Evolutionary conservation across 2,888 invertebrate genomes (phyloP).

Genomic region (Caenorhabditis zanzibari): DNA sequence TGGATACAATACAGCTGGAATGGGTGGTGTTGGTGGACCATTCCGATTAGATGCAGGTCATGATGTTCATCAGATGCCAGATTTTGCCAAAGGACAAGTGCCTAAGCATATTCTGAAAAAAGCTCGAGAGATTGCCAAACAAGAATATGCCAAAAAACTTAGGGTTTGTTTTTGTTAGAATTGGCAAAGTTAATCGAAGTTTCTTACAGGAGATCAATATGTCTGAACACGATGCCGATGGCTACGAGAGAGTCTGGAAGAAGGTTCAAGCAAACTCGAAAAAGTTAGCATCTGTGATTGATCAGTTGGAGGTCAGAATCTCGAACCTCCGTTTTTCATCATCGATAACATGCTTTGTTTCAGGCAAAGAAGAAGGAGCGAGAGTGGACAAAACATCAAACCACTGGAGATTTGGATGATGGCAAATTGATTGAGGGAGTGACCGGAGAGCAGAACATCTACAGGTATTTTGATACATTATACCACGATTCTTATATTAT

Average conservation of each 20-base stretch:
- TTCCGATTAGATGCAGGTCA: constrained; percentile 92
- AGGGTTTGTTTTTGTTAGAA: constrained; percentile 63
- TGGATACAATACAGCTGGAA: constrained; percentile 92
- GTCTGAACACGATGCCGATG: constrained; percentile 93
- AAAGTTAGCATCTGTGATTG: constrained; percentile 91
- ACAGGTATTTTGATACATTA: constrained; percentile 85
- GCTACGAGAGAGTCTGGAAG: constrained; percentile 91
- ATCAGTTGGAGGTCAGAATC: constrained; percentile 87
- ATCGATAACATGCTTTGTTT: constrained; percentile 35
- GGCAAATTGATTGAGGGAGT: constrained; percentile 93
- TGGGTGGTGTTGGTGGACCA: constrained; percentile 93
- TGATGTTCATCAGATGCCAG: constrained; percentile 92
- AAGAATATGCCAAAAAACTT: constrained; percentile 84
- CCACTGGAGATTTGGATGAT: constrained; percentile 95
- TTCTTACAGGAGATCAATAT: constrained; percentile 91
- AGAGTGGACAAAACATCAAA: constrained; percentile 95
- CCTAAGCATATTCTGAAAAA: constrained; percentile 92
- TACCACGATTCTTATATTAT: too few species aligned
- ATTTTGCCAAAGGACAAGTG: constrained; percentile 92
- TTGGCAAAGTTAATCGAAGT: neutral
- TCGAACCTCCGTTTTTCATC: neutral
- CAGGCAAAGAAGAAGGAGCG: constrained; percentile 91
- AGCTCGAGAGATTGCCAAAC: constrained; percentile 94
- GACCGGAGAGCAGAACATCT: constrained; percentile 94
- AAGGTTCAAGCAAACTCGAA: constrained; percentile 89